Conservation (phyloP, 2,113 vertebrate genomes). For the Poeciliopsis prolifica region DNA sequence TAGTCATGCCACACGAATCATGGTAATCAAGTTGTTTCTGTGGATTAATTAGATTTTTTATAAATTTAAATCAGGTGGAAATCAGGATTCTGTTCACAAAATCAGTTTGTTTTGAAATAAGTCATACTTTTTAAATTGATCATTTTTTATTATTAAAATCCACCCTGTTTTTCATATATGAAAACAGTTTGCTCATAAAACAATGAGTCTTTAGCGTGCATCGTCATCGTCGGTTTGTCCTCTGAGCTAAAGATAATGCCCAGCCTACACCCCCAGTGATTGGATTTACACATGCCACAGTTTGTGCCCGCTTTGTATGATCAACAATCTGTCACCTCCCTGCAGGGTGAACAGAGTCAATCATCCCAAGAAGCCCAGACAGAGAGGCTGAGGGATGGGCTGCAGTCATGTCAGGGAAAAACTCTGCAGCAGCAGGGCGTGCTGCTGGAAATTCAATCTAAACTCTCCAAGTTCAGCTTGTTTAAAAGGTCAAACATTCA, state of each 20-base stretch:
- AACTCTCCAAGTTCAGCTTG: background rate
- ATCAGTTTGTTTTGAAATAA: too few species aligned
- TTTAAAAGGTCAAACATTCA: background rate
- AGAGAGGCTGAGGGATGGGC: background rate
- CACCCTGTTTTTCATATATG: too few species aligned
- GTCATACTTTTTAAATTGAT: too few species aligned
- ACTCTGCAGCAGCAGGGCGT: background rate
- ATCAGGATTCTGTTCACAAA: too few species aligned
- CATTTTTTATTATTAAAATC: too few species aligned
- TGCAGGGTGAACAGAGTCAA: conserved; percentile 24
- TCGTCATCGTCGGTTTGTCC: background rate
- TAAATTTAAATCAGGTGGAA: too few species aligned
- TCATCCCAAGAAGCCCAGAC: background rate
- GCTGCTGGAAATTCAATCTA: background rate
- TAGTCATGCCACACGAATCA: too few species aligned
- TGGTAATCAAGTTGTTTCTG: too few species aligned
- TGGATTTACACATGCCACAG: conserved; percentile 47
- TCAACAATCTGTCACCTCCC: conserved; percentile 49
- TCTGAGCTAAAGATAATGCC: conserved; percentile 8
- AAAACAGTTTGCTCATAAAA: too few species aligned
- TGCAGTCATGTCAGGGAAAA: background rate
- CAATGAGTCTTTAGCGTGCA: background rate
- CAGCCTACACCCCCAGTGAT: conserved; percentile 30
- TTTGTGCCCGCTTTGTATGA: conserved; percentile 49
- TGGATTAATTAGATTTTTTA: too few species aligned